Evolutionary conservation across 2,888 invertebrate species (phyloP).

Genomic region (Stenoptilia bipunctidactyla): DNA sequence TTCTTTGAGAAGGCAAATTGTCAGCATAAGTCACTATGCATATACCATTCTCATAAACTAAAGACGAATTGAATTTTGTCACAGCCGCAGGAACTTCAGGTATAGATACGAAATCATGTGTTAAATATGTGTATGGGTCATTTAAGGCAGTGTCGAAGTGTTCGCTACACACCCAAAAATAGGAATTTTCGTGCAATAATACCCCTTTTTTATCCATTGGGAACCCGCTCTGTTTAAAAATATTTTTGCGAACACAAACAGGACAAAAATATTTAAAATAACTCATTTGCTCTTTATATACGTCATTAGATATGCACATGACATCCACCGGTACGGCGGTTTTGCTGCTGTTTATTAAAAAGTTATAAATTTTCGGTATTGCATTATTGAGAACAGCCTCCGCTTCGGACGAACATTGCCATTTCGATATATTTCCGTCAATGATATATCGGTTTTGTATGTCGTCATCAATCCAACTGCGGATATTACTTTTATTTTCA

Average conservation of each 20-base stretch:
- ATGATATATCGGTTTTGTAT: slow-evolving; percentile 67
- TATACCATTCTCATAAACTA: slow-evolving; percentile 64
- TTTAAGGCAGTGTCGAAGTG: slow-evolving; percentile 61
- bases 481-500: slow-evolving; percentile 31
- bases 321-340: slow-evolving; percentile 58
- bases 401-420: slow-evolving; percentile 64
- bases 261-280: slow-evolving; percentile 70
- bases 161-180: slow-evolving; percentile 73
- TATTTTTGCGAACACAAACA: slow-evolving; percentile 56
- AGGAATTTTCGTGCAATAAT: slow-evolving; percentile 62
- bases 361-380: slow-evolving; percentile 57
- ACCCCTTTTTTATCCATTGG: slow-evolving; percentile 67
- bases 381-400: slow-evolving; percentile 36
- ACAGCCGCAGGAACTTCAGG: slow-evolving; percentile 66
- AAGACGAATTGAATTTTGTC: slow-evolving; percentile 37
- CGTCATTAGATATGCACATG: slow-evolving; percentile 69
- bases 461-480: slow-evolving; percentile 62
- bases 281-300: slow-evolving; percentile 61
- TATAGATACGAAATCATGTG: slow-evolving; percentile 24
- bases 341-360: slow-evolving; percentile 52
- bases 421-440: slow-evolving; percentile 60
- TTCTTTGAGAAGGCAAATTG: slow-evolving; percentile 52
- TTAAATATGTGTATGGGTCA: slow-evolving; percentile 46
- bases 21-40: slow-evolving; percentile 75
- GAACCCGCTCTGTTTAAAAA: slow-evolving; percentile 41